Conservation (phyloP, 2,797 vertebrate species). For the Melanotaenia boesemani region DNA sequence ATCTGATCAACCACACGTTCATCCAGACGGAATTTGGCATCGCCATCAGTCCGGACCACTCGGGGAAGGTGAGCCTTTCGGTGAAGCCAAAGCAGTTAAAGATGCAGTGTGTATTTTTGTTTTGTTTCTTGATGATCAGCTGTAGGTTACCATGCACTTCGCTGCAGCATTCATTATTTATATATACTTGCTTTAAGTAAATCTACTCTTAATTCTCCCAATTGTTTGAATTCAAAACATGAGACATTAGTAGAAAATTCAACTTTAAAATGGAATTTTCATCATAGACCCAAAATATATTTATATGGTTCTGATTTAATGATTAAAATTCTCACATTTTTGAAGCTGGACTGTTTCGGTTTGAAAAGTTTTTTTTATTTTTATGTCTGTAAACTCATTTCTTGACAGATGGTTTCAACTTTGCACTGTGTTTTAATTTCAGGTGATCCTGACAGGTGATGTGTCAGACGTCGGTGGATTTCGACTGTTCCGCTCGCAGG, state of each 20-base stretch:
- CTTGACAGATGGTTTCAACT: neutral
- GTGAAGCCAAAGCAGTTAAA: neutral
- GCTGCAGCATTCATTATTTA: too few relatives aligned
- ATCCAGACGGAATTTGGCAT: slow-evolving; percentile 94
- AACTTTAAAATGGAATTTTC: neutral
- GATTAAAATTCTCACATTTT: neutral
- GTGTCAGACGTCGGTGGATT: slow-evolving; percentile 85
- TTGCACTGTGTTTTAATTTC: slow-evolving; percentile 27
- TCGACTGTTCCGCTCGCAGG: slow-evolving; percentile 88
- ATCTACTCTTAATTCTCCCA: neutral
- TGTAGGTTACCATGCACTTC: neutral
- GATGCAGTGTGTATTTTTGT: neutral
- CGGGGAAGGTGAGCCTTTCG: slow-evolving; percentile 87
- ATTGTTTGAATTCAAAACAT: neutral
- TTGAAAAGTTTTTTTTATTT: neutral
- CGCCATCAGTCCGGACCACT: slow-evolving; percentile 91
- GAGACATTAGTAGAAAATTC: neutral
- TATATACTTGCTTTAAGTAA: neutral
- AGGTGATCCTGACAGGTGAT: slow-evolving; percentile 94
- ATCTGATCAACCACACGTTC: slow-evolving; percentile 94
- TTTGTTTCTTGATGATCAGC: neutral
- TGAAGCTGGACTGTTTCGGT: neutral
- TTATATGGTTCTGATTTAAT: neutral
- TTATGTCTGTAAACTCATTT: neutral
- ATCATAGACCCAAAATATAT: neutral